Percentiles rank a stretch among this genome's conserved stretches.
phyloP scores from a whole-genome alignment of 2,888 invertebrate genomes.

The Lissocephala sabroskyi region DNA sequence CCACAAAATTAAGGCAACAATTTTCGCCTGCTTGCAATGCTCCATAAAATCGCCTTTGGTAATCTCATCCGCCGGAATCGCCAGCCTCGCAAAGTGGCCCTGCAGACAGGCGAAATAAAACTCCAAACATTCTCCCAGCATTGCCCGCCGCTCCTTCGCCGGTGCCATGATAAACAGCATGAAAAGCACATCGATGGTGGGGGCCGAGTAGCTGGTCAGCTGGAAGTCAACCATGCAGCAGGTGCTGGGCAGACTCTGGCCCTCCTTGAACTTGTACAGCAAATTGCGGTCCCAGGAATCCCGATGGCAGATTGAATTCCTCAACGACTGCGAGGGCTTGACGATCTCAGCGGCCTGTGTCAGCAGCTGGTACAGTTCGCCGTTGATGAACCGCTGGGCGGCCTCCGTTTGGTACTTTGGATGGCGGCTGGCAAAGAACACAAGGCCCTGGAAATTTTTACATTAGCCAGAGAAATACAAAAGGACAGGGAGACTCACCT shows the following conservation, averaged over 20 bases:
- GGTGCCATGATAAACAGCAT: conserved; percentile 72
- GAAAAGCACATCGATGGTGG: conserved; percentile 74
- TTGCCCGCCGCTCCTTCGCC: conserved; percentile 62
- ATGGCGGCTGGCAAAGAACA: conserved; percentile 55
- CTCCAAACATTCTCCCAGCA: conserved; percentile 65
- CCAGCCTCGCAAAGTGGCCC: conserved; percentile 3
- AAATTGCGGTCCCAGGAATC: conserved; percentile 67
- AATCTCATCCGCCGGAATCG: conserved; percentile 35
- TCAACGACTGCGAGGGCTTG: conserved; percentile 60
- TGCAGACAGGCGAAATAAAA: conserved; percentile 69
- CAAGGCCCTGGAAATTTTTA: conserved; percentile 48
- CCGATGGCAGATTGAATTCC: conserved; percentile 71
- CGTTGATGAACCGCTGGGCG: conserved; percentile 44
- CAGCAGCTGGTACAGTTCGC: conserved; percentile 43
- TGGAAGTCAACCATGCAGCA: conserved; percentile 75
- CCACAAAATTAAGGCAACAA: conserved; percentile 59
- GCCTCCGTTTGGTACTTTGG: conserved; percentile 46
- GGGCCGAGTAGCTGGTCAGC: conserved; percentile 74
- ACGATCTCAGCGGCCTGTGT: conserved; percentile 40
- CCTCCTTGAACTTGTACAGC: conserved; percentile 57
- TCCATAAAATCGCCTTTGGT: conserved; percentile 58
- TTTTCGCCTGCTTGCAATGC: conserved; percentile 59
- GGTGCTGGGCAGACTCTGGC: conserved; percentile 58
- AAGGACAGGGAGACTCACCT: too few species aligned
- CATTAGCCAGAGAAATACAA: too few species aligned